These are phyloP conservation scores for Pocillopora damicornis DNA, from an alignment of 64 coral and sea anemone genomes.

Conservation along the genomic window DNA sequence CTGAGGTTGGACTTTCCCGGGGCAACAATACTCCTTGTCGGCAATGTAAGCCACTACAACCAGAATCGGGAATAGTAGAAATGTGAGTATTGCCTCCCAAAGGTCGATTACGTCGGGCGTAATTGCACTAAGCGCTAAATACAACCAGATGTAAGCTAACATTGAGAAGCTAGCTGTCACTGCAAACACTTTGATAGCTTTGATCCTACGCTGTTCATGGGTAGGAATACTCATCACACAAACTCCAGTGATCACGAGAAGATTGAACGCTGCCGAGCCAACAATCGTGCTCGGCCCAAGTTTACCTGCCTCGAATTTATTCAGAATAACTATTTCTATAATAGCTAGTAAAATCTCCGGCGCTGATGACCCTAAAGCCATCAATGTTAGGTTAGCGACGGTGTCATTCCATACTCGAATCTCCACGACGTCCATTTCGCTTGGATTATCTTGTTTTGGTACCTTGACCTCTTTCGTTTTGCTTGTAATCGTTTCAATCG, in stretches of 20 bases:
- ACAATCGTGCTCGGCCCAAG: constrained; percentile 96
- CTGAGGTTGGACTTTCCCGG: constrained; percentile 56
- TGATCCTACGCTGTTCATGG: constrained; percentile 70
- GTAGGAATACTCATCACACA: constrained; percentile 85
- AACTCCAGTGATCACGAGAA: constrained; percentile 84
- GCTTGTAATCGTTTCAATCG: constrained; percentile 98
- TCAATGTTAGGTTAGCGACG: constrained; percentile 90
- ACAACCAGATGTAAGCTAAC: constrained; percentile 86
- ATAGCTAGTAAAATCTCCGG: constrained; percentile 97
- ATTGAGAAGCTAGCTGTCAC: constrained; percentile 77
- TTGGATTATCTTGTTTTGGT: constrained; percentile 61
- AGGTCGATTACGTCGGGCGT: constrained; percentile 73
- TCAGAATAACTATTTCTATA: constrained; percentile 74
- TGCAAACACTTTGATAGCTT: constrained; percentile 91
- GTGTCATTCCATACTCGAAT: constrained; percentile 96
- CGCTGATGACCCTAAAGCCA: constrained; percentile 94
- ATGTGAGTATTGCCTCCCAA: constrained; percentile 95
- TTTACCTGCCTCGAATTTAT: constrained; percentile 76
- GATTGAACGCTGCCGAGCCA: constrained; percentile 96
- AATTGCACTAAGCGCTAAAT: constrained; percentile 46
- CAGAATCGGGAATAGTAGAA: constrained; percentile 90
- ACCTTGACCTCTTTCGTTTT: constrained; percentile 90
- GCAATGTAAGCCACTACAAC: constrained; percentile 90
- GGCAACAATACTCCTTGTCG: constrained; percentile 90
- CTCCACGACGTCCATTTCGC: constrained; percentile 77